These are phyloP conservation scores for Avahi laniger DNA, from an alignment of 2,797 vertebrate genomes.

Conservation along the genomic window DNA sequence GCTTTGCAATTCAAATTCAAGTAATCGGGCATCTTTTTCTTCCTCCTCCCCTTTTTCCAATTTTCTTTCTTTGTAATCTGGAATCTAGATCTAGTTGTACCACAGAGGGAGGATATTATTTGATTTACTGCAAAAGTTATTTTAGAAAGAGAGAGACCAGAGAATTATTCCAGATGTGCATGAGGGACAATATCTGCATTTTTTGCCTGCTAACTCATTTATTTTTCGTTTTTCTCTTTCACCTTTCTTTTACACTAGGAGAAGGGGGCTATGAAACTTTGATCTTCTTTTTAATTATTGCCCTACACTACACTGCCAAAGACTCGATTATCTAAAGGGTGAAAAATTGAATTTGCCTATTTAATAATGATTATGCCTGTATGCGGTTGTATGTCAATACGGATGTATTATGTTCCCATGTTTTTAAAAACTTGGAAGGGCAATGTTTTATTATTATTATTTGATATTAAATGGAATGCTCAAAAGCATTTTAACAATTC, in stretches of 20 bases:
- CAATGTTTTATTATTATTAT: background rate
- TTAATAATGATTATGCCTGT: background rate
- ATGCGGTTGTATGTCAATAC: background rate
- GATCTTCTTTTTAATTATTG: background rate
- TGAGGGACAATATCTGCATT: background rate
- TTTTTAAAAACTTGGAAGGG: background rate
- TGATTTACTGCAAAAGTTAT: background rate
- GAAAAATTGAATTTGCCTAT: background rate
- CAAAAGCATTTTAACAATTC: background rate
- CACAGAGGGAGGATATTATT: background rate
- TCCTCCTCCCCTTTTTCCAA: background rate
- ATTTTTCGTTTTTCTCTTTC: background rate
- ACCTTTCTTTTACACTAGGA: background rate
- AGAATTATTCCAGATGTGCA: background rate
- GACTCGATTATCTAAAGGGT: background rate
- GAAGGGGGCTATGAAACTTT: background rate
- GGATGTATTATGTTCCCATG: background rate
- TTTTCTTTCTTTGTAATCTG: background rate
- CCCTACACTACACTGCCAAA: background rate
- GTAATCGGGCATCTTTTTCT: background rate
- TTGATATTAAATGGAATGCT: background rate
- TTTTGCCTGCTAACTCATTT: background rate
- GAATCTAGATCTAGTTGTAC: background rate
- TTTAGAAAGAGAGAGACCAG: background rate
- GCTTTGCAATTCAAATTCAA: background rate